phyloP scores from a whole-genome alignment of 2,113 vertebrate genomes.

The Chunga burmeisteri region DNA sequence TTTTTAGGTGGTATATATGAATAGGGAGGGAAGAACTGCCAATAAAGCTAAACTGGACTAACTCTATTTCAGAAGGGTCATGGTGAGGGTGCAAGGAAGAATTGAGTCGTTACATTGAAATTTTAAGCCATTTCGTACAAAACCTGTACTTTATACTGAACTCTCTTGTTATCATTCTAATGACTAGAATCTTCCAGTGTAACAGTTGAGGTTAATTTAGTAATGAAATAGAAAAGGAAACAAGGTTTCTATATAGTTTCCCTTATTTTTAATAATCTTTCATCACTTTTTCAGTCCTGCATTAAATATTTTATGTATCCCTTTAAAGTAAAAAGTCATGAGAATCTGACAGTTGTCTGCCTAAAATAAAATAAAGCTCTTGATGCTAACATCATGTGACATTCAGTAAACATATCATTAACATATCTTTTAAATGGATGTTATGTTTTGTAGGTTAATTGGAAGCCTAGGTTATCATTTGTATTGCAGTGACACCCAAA shows the following conservation, averaged over 20 bases:
- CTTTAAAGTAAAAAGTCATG: background rate
- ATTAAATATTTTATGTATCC: background rate
- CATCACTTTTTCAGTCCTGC: background rate
- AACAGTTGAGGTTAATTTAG: background rate
- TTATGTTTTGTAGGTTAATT: background rate
- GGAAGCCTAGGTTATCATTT: background rate
- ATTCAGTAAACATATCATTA: background rate
- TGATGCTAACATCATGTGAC: background rate
- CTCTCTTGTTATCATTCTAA: background rate
- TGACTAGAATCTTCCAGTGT: background rate
- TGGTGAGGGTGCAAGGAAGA: background rate
- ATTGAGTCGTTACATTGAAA: background rate
- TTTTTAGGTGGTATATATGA: no score
- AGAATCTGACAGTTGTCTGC: background rate
- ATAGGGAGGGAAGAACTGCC: background rate
- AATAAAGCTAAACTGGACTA: background rate
- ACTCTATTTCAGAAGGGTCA: background rate
- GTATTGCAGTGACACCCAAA: background rate
- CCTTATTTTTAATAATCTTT: background rate
- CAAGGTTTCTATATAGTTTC: background rate
- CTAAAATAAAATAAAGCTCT: background rate
- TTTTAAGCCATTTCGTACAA: background rate
- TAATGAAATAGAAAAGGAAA: background rate
- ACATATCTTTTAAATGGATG: background rate
- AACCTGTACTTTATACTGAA: background rate